These are phyloP conservation scores for Orcinus orca DNA, from an alignment of 2,113 vertebrate species.

Conservation along the genomic window DNA sequence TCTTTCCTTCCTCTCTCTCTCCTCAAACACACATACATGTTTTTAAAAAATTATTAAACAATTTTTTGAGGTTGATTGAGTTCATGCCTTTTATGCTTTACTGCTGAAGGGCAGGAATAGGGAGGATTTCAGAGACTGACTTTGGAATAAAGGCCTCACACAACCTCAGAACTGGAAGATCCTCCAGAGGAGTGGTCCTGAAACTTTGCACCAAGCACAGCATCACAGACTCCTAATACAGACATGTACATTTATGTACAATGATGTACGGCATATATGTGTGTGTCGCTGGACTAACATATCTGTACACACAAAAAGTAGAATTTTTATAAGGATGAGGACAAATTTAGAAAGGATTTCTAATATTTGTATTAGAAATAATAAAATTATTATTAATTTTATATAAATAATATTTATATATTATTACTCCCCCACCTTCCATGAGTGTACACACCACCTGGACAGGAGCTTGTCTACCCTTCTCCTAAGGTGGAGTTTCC, in stretches of 20 bases:
- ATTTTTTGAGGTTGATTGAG: background rate
- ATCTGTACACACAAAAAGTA: background rate
- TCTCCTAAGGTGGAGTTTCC: background rate
- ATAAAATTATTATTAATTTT: too few species aligned
- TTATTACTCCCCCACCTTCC: background rate
- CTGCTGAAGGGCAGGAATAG: background rate
- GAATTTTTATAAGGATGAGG: background rate
- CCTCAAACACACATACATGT: background rate
- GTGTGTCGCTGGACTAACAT: background rate
- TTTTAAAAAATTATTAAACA: background rate
- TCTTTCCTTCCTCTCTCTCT: background rate
- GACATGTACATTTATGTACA: background rate
- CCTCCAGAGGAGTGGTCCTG: background rate
- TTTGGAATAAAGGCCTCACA: background rate
- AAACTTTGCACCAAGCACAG: background rate
- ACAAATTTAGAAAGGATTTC: background rate
- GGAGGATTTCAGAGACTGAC: background rate
- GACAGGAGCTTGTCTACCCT: background rate
- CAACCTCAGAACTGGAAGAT: background rate
- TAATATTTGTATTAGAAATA: background rate
- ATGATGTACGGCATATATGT: background rate
- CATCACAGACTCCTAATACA: background rate
- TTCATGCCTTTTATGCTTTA: background rate
- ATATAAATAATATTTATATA: too few species aligned
- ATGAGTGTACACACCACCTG: accelerated